Evolutionary conservation across 2,888 invertebrate genomes (phyloP), one percentile per base, ranked within the genome.

Genomic region (Drosophila differens): DNA sequence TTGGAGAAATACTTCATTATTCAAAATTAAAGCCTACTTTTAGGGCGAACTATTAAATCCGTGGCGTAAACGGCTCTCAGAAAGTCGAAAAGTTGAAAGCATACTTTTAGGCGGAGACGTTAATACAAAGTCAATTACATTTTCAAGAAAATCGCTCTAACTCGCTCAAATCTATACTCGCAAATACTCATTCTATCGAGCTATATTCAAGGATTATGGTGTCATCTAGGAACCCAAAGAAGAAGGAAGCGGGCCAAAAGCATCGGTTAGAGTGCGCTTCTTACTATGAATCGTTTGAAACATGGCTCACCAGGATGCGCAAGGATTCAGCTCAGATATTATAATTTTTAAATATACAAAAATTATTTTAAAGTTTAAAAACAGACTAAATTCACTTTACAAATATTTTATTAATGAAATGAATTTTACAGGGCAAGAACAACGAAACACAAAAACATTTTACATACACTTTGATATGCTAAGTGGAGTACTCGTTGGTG

Each of bases 41-140:
- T 22, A 12, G 41, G 30, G 0, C 1, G 16, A 3, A 16, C 10
- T 10, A 35, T 35, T 16, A 54, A 35, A 33, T 33, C 9, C 2
- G 12, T 14, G 5, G 35, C 2, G 2, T 1, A 47, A 25, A 14
- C 22, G 4, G 25, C n/a, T 0, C 22, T 44, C n/a, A 4, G 10
- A 9, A 22, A 5, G 0, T 47, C 0, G 9, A 6, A 4, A 12
- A 12, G 1, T 1, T 4, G 7, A 1, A 22, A 16, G 32, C n/a
- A 16, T 22, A 9, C 32, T 32, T 22, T 22, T 22, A 33, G 32
- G 53, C 22, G 7, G 22, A 4, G 7, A 0, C 4, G 1, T 4
- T 7, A 22, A 14, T 22, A 6, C 0, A 7, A 14, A 14, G 6
- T 4, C 14, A 2, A 47, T 7, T n/a, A 4, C 6, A 41, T 2